A percentile compares a stretch with the other conserved stretches of the same genome.
These are phyloP conservation scores for Cecidostiba fungosa DNA, from an alignment of 2,888 invertebrate species.

Conservation along the genomic window DNA sequence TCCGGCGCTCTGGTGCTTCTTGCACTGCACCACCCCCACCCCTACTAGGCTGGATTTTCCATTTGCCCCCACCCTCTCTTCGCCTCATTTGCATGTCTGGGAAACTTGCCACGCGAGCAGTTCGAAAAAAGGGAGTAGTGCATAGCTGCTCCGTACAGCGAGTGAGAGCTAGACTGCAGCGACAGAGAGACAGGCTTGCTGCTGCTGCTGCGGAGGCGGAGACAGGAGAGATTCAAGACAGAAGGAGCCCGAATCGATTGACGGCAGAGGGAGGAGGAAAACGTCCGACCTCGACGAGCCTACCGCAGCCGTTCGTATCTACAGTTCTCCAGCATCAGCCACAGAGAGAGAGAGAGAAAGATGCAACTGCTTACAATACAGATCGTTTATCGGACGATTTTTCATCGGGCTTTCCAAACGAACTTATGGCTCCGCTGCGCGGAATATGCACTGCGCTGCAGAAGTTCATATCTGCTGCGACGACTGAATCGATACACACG, in stretches of 20 bases:
- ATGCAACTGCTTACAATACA: conserved; percentile 17
- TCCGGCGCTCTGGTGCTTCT: background rate
- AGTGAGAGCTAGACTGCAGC: background rate
- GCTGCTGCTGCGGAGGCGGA: background rate
- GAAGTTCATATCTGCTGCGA: no score
- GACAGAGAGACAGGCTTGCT: background rate
- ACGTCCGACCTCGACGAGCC: conserved; percentile 18
- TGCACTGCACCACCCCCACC: background rate
- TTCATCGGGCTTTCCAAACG: conserved; percentile 36
- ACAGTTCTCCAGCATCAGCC: background rate
- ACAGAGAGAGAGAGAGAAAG: background rate
- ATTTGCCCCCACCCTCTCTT: background rate
- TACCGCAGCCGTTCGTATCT: background rate
- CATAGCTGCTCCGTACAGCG: background rate
- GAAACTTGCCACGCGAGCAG: conserved; percentile 57
- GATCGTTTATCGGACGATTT: conserved; percentile 49
- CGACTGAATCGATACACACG: no score
- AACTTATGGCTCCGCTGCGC: background rate
- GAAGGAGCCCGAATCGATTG: conserved; percentile 39
- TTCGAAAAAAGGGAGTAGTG: conserved; percentile 50
- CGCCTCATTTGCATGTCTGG: conserved; percentile 52
- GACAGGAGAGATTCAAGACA: conserved; percentile 42
- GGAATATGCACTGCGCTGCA: no score
- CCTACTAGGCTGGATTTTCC: conserved; percentile 10
- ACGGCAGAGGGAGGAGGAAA: background rate